These are phyloP conservation scores for Acropora tenuis DNA, from an alignment of 64 coral and sea anemone species.

Conservation along the genomic window DNA sequence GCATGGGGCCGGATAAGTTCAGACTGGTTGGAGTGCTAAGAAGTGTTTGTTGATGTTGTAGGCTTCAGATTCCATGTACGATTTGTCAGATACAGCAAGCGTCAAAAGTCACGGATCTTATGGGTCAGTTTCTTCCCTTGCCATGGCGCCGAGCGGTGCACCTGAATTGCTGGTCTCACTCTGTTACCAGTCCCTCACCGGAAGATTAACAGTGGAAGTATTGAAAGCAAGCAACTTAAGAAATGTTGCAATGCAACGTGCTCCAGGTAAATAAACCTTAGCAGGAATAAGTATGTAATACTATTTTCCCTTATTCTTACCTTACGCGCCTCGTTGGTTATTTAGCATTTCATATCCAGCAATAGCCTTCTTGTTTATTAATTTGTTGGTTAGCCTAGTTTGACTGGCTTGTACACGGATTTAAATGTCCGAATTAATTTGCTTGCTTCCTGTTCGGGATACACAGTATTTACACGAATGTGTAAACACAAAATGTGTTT, in stretches of 20 bases:
- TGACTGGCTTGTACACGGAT: no score
- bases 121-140: conserved; percentile 94
- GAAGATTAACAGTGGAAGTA: conserved; percentile 94
- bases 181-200: conserved; percentile 97
- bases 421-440: background rate
- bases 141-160: conserved; percentile 87
- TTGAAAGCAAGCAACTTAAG: conserved; percentile 96
- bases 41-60: conserved; percentile 14
- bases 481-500: no score
- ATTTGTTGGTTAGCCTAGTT: no score
- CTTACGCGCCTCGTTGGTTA: no score
- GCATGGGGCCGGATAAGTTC: no score
- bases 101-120: conserved; percentile 75
- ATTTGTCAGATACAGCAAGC: conserved; percentile 96
- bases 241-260: conserved; percentile 93
- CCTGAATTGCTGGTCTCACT: conserved; percentile 95
- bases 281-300: no score
- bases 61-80: conserved; percentile 97
- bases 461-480: no score
- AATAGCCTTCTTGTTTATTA: no score
- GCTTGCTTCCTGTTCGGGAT: background rate
- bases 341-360: background rate
- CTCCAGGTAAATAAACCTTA: conserved; percentile 71
- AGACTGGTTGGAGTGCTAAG: background rate
- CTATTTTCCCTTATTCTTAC: no score